Evolutionary conservation across 2,113 vertebrate species (phyloP).

Genomic region (Bubo bubo): DNA sequence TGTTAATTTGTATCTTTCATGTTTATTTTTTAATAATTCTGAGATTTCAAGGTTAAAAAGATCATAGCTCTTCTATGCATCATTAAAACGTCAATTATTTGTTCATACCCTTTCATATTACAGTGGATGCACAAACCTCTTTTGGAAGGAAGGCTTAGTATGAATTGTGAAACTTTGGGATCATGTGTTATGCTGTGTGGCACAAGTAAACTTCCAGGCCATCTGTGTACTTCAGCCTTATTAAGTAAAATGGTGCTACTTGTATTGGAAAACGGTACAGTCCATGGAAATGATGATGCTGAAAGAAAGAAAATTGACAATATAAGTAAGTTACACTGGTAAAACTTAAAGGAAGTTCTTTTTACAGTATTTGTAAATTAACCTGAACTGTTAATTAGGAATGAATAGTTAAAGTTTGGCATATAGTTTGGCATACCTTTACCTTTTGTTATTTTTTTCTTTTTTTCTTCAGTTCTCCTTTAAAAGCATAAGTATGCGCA

Average conservation of each 20-base stretch:
- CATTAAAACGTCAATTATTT: not conserved
- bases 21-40: not conserved
- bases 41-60: not conserved
- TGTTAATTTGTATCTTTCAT: not conserved
- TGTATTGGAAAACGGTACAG: constrained; percentile 46
- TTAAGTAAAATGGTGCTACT: constrained; percentile 80
- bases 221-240: constrained; percentile 86
- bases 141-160: constrained; percentile 81
- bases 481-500: not conserved
- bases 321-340: constrained; percentile 73
- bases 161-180: constrained; percentile 78
- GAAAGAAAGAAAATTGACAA: constrained; percentile 62
- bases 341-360: not conserved
- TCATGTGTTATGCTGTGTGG: constrained; percentile 69
- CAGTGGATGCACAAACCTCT: constrained; percentile 91
- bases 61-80: not conserved
- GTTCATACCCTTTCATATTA: not conserved
- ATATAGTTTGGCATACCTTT: not conserved
- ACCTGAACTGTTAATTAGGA: not conserved
- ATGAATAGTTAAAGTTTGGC: not conserved
- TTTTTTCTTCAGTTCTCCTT: not conserved
- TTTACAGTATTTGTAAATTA: not conserved
- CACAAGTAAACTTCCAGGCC: constrained; percentile 80
- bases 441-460: not conserved
- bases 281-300: constrained; percentile 45